Conservation (phyloP, 2,113 vertebrate genomes). For the Neolamprologus sp. region DNA sequence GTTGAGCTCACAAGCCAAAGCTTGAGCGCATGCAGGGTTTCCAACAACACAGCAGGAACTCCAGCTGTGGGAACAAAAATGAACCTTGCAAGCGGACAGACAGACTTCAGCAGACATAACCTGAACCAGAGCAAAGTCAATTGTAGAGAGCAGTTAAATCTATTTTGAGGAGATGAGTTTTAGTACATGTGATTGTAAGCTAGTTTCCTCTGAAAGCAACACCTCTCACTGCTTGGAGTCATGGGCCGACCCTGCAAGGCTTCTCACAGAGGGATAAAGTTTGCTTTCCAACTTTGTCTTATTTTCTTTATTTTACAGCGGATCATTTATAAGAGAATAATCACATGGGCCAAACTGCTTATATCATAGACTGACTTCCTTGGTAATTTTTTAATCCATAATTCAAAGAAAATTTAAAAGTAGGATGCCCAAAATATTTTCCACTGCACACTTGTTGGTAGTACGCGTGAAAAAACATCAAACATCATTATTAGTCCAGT, state of each 20-base stretch:
- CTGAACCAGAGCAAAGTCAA: background rate
- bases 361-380: background rate
- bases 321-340: background rate
- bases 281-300: background rate
- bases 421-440: background rate
- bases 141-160: conserved; percentile 1
- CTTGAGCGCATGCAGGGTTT: conserved; percentile 1
- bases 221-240: background rate
- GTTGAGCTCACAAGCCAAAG: conserved; percentile 11
- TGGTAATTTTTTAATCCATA: background rate
- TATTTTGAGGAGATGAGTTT: background rate
- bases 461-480: background rate
- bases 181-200: background rate
- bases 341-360: background rate
- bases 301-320: background rate
- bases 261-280: background rate
- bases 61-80: conserved; percentile 1
- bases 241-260: background rate
- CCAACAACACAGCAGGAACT: conserved; percentile 15
- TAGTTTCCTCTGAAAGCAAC: background rate
- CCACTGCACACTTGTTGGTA: background rate
- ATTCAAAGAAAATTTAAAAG: background rate
- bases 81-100: background rate
- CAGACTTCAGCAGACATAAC: background rate
- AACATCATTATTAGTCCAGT: background rate